Evolutionary conservation across 2,113 vertebrate genomes (phyloP).

Genomic region (Piprites chloris): DNA sequence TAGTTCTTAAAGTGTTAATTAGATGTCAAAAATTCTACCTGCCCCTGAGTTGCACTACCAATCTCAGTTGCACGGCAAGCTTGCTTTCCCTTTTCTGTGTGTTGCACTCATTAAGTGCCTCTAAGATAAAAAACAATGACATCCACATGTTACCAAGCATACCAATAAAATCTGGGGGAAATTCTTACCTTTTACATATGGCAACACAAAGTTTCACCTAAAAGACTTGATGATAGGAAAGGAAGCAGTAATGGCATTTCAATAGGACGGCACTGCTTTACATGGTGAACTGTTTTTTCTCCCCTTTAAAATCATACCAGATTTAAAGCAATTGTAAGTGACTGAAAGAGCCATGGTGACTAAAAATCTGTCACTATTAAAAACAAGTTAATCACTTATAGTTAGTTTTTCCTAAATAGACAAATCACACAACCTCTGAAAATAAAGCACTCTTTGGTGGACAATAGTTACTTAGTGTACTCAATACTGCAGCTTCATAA

Average conservation of each 20-base stretch:
- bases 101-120: background rate
- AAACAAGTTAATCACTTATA: background rate
- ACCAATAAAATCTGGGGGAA: background rate
- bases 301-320: background rate
- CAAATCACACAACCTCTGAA: constrained; percentile 8
- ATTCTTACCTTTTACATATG: background rate
- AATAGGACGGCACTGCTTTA: background rate
- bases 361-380: background rate
- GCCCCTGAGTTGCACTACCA: background rate
- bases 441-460: constrained; percentile 75
- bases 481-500: constrained; percentile 24
- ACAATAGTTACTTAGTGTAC: constrained; percentile 52
- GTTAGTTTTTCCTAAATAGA: background rate
- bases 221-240: background rate
- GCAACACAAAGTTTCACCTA: background rate
- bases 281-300: background rate
- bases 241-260: background rate
- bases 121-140: background rate
- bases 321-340: constrained; percentile 4
- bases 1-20: background rate
- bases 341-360: background rate
- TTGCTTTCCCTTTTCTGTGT: background rate
- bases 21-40: background rate
- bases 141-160: background rate
- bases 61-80: background rate